Conservation (phyloP, 35 echinoderm and acorn worm genomes). For the Eucidaris tribuloides region DNA sequence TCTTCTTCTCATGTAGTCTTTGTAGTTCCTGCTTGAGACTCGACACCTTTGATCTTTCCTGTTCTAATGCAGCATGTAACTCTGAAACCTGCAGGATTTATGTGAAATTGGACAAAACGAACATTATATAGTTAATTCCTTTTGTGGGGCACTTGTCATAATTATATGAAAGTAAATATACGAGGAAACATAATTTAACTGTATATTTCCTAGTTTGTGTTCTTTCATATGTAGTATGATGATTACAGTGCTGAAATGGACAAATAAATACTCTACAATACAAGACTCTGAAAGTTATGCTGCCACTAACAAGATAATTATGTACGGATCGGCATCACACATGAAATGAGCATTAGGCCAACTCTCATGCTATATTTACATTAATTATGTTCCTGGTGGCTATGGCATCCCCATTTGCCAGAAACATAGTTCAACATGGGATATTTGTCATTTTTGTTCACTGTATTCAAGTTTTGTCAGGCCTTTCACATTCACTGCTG, state of each 20-base stretch:
- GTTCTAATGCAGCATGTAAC: conserved; percentile 51
- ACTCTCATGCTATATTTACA: no score
- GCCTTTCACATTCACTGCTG: no score
- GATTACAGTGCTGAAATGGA: not conserved
- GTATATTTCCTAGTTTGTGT: not conserved
- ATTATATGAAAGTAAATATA: not conserved
- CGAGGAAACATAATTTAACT: not conserved
- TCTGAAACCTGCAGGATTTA: conserved; percentile 32
- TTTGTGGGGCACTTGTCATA: not conserved
- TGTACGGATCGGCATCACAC: no score
- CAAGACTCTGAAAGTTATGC: no score
- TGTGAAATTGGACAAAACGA: not conserved
- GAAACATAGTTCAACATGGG: no score
- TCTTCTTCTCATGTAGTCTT: conserved; percentile 51
- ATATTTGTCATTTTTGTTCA: no score
- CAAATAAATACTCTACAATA: not conserved
- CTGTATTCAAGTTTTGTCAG: no score
- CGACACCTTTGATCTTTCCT: conserved; percentile 61
- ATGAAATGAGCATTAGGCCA: no score
- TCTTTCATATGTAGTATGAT: not conserved
- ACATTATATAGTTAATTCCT: not conserved
- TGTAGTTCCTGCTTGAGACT: conserved; percentile 35
- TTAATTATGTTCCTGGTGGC: no score
- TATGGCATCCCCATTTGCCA: no score
- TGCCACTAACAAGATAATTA: no score